Evolutionary conservation across 2,888 invertebrate species (phyloP).

Genomic region (Standfussiana lucernea): DNA sequence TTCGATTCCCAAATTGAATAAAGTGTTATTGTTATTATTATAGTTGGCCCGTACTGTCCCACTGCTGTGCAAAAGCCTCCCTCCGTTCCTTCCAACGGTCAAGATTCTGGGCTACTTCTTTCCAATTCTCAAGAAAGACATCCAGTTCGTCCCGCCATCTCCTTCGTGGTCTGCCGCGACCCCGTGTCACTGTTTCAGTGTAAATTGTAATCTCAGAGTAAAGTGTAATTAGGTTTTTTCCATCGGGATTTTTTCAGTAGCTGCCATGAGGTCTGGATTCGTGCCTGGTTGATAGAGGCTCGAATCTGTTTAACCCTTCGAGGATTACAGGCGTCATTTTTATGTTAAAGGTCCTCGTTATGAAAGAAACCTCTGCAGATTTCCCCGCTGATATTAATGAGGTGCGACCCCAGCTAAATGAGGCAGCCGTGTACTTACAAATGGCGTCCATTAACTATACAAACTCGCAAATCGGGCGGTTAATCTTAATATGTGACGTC

Average conservation of each 20-base stretch:
- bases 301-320: background rate
- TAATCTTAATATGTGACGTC: slow-evolving; percentile 53
- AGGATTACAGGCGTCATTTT: background rate
- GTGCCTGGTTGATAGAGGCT: background rate
- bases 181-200: no score
- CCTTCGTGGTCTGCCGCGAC: no score
- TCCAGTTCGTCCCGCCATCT: no score
- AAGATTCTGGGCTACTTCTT: no score
- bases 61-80: no score
- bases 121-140: no score
- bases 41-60: no score
- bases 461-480: slow-evolving; percentile 40
- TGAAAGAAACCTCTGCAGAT: slow-evolving; percentile 35
- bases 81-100: no score
- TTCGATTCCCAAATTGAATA: background rate
- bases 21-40: no score
- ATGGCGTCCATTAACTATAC: slow-evolving; percentile 50
- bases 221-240: background rate
- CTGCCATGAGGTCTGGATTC: background rate
- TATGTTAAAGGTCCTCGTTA: slow-evolving; percentile 4
- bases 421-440: slow-evolving; percentile 46
- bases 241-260: background rate
- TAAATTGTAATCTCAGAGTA: no score
- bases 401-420: slow-evolving; percentile 33
- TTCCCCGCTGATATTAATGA: slow-evolving; percentile 45